These are phyloP conservation scores for Takifugu flavidus DNA, from an alignment of 2,113 vertebrate genomes.

Conservation along the genomic window DNA sequence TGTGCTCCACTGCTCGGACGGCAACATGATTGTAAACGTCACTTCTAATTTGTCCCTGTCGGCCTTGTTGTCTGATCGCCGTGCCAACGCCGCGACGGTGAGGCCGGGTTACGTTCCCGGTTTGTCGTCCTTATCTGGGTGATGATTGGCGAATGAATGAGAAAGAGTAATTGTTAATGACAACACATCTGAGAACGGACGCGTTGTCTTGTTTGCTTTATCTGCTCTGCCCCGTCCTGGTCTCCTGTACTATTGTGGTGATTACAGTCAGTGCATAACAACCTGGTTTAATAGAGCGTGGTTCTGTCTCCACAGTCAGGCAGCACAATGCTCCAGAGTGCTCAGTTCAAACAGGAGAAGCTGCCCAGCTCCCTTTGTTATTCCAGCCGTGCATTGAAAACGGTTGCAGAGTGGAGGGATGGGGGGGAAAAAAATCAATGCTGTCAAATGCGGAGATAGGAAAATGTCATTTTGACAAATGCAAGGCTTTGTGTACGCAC, in stretches of 20 bases:
- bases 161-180: conserved; percentile 70
- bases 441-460: conserved; percentile 73
- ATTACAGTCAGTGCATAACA: conserved; percentile 70
- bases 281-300: conserved; percentile 63
- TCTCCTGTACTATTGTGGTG: conserved; percentile 56
- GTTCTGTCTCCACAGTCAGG: conserved; percentile 59
- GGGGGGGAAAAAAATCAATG: conserved; percentile 66
- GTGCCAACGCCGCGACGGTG: conserved; percentile 57
- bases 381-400: conserved; percentile 69
- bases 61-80: conserved; percentile 68
- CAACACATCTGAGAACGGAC: conserved; percentile 63
- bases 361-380: conserved; percentile 68
- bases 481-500: conserved; percentile 74
- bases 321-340: conserved; percentile 57
- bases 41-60: conserved; percentile 66
- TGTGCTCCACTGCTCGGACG: conserved; percentile 19
- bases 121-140: conserved; percentile 69
- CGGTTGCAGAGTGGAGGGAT: conserved; percentile 66
- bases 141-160: conserved; percentile 67
- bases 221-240: conserved; percentile 47
- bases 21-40: conserved; percentile 63
- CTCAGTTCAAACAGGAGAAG: conserved; percentile 62
- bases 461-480: conserved; percentile 79
- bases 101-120: conserved; percentile 67
- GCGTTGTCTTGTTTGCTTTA: conserved; percentile 64